Percentiles rank a stretch among this genome's conserved stretches.
Conservation (phyloP, 1,140 invertebrate genomes). For the Augochlora pura region DNA sequence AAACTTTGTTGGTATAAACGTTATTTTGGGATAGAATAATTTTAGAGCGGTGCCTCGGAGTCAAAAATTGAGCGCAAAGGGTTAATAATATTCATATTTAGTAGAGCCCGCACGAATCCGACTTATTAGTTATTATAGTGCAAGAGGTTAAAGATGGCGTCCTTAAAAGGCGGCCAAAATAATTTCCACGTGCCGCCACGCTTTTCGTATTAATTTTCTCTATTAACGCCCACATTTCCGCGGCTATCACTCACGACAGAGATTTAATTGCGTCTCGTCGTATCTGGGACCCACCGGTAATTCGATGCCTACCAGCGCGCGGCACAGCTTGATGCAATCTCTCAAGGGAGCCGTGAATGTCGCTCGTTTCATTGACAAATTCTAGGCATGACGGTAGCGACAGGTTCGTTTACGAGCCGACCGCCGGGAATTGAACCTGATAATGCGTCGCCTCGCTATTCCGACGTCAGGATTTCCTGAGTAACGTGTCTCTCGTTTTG, state of each 20-base stretch:
- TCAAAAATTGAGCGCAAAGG: too few relatives aligned
- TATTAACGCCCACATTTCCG: not conserved
- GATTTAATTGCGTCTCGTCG: conserved; percentile 23
- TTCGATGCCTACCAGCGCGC: conserved; percentile 56
- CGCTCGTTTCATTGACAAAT: conserved; percentile 26
- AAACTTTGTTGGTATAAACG: too few relatives aligned
- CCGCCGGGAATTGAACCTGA: conserved; percentile 13
- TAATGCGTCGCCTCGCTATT: conserved; percentile 3
- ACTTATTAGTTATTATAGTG: too few relatives aligned
- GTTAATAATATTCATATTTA: too few relatives aligned
- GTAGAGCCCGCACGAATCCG: too few relatives aligned
- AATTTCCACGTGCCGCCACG: too few relatives aligned
- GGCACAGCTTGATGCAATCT: conserved; percentile 29
- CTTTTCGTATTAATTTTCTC: not conserved
- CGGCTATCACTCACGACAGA: too few relatives aligned
- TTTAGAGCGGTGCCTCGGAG: too few relatives aligned
- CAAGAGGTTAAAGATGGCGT: too few relatives aligned
- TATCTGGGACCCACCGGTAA: conserved; percentile 24
- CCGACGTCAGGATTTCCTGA: not conserved
- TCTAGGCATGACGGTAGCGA: not conserved
- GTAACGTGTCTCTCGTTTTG: not conserved
- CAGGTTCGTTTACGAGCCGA: not conserved
- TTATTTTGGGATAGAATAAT: too few relatives aligned
- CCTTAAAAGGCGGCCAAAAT: too few relatives aligned
- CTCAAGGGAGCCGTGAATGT: conserved; percentile 40